These are phyloP conservation scores for Heliconius himera DNA, from an alignment of 1,140 invertebrate genomes.

Conservation along the genomic window DNA sequence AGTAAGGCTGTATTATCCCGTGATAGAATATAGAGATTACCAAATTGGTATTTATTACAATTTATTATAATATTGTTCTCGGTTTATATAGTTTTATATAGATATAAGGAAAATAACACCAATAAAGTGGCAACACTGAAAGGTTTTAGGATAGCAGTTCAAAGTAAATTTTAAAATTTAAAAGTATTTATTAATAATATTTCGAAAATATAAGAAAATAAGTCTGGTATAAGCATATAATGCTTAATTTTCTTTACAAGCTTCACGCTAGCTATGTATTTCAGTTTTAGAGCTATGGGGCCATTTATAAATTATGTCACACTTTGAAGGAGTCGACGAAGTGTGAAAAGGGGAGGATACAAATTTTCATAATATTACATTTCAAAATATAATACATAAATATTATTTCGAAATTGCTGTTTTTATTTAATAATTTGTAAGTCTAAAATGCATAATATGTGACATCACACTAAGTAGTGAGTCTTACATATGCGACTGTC, in stretches of 20 bases:
- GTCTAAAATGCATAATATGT: no score
- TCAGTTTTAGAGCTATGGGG: background rate
- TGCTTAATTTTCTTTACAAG: slow-evolving; percentile 26
- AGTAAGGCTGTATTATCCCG: slow-evolving; percentile 64
- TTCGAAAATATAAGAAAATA: slow-evolving; percentile 22
- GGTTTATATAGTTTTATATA: slow-evolving; percentile 30
- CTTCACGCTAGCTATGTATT: slow-evolving; percentile 20
- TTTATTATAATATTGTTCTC: slow-evolving; percentile 11
- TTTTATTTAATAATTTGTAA: no score
- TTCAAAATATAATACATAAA: no score
- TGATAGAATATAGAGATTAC: slow-evolving; percentile 36
- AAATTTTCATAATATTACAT: no score
- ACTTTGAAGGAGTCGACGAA: no score
- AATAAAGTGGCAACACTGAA: slow-evolving; percentile 32
- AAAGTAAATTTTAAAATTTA: slow-evolving; percentile 13
- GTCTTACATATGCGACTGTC: no score
- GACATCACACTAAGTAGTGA: no score
- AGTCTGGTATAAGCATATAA: slow-evolving; percentile 32
- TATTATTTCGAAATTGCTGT: no score
- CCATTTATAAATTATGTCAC: no score
- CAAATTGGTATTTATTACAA: slow-evolving; percentile 8
- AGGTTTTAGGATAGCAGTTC: background rate
- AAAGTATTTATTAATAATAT: slow-evolving; percentile 23
- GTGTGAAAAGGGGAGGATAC: no score
- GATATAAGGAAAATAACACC: slow-evolving; percentile 34